These are phyloP conservation scores for Nasonia vitripennis DNA, from an alignment of 1,140 invertebrate species.

Conservation along the genomic window DNA sequence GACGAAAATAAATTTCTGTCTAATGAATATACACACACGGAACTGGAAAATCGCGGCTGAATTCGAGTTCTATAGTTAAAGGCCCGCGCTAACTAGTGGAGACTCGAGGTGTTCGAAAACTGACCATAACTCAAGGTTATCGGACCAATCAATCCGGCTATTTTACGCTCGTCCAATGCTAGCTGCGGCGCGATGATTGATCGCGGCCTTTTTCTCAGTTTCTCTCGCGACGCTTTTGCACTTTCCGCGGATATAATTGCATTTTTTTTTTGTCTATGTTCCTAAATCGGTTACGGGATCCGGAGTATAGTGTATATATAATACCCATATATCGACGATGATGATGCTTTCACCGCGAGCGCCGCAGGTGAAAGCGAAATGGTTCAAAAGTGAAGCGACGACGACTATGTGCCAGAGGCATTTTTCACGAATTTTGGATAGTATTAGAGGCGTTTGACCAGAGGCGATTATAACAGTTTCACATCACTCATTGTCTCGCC, in stretches of 20 bases:
- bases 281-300: conserved; percentile 23
- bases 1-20: background rate
- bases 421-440: conserved; percentile 11
- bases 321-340: background rate
- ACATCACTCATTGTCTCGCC: background rate
- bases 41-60: background rate
- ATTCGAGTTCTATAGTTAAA: conserved; percentile 2
- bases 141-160: background rate
- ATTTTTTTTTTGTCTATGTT: background rate
- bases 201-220: background rate
- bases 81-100: background rate
- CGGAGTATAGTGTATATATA: background rate
- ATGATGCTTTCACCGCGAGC: conserved; percentile 25
- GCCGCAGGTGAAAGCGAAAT: conserved; percentile 31
- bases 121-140: too few relatives aligned
- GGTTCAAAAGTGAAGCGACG: background rate
- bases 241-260: background rate
- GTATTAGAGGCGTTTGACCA: background rate
- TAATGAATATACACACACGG: background rate
- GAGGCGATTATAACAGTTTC: background rate
- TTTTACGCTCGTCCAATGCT: background rate
- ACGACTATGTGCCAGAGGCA: background rate
- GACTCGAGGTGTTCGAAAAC: too few relatives aligned
- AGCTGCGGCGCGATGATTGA: background rate
- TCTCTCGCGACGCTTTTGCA: too few relatives aligned